These are phyloP conservation scores for Paracanthobrama guichenoti DNA, from an alignment of 2,113 vertebrate genomes.

Conservation along the genomic window DNA sequence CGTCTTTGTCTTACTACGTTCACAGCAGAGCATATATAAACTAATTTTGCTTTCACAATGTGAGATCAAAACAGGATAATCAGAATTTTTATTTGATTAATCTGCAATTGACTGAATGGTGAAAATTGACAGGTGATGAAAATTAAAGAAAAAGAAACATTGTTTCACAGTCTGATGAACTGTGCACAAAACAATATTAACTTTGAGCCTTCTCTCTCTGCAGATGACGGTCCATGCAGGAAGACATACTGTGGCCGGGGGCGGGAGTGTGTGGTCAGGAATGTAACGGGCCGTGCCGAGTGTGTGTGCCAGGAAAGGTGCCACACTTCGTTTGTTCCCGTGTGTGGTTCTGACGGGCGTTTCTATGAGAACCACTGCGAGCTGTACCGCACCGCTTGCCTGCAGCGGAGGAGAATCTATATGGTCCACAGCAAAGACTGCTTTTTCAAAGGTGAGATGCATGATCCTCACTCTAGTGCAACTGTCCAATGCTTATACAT, in stretches of 20 bases:
- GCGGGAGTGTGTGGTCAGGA: slow-evolving; percentile 79
- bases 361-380: slow-evolving; percentile 96
- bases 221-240: slow-evolving; percentile 72
- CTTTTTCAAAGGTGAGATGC: slow-evolving; percentile 90
- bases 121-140: no score
- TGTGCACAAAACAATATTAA: not conserved
- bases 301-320: slow-evolving; percentile 85
- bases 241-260: slow-evolving; percentile 82
- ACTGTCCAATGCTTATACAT: not conserved
- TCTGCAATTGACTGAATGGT: no score
- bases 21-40: not conserved
- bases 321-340: slow-evolving; percentile 83
- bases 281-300: slow-evolving; percentile 74
- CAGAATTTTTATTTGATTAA: no score
- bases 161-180: no score
- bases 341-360: slow-evolving; percentile 90
- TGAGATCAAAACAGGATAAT: not conserved
- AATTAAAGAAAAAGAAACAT: no score
- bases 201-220: not conserved
- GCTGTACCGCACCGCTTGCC: slow-evolving; percentile 86
- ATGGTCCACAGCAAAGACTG: slow-evolving; percentile 89
- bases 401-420: slow-evolving; percentile 82
- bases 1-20: not conserved
- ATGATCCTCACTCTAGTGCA: not conserved
- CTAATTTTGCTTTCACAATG: not conserved